Evolutionary conservation across 1,140 invertebrate genomes (phyloP).

Genomic region (Coptotermes formosanus): DNA sequence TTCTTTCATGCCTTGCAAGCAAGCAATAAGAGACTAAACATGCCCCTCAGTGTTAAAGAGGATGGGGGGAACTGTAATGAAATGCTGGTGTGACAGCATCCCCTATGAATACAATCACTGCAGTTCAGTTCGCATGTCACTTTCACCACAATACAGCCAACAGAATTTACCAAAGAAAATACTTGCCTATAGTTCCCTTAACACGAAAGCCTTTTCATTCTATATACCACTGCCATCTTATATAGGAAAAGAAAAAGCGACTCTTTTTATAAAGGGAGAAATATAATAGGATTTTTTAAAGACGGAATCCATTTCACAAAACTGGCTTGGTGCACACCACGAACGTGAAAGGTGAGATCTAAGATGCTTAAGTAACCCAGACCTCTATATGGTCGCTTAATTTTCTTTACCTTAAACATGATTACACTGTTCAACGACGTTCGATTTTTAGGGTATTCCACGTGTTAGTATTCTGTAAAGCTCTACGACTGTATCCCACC

Average conservation of each 20-base stretch:
- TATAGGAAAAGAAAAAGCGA: background rate
- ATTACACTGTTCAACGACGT: no score
- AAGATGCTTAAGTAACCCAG: background rate
- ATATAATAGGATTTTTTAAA: slow-evolving; percentile 18
- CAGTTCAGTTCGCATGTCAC: slow-evolving; percentile 17
- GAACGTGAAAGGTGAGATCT: background rate
- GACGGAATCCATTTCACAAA: background rate
- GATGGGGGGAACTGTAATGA: background rate
- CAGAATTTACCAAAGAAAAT: background rate
- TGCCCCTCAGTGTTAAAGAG: background rate
- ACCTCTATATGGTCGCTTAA: background rate
- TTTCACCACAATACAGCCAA: background rate
- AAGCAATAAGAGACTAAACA: background rate
- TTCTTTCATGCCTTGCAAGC: background rate
- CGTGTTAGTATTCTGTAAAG: no score
- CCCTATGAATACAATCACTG: background rate
- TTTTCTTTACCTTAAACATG: background rate
- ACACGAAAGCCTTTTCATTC: background rate
- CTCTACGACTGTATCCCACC: no score
- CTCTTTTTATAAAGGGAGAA: background rate
- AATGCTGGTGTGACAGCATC: background rate
- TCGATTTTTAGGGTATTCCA: no score
- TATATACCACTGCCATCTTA: slow-evolving; percentile 12
- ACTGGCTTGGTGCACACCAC: background rate
- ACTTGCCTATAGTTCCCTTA: background rate